Conservation (phyloP, 2,797 vertebrate species). For the Macroramphosus scolopax region DNA sequence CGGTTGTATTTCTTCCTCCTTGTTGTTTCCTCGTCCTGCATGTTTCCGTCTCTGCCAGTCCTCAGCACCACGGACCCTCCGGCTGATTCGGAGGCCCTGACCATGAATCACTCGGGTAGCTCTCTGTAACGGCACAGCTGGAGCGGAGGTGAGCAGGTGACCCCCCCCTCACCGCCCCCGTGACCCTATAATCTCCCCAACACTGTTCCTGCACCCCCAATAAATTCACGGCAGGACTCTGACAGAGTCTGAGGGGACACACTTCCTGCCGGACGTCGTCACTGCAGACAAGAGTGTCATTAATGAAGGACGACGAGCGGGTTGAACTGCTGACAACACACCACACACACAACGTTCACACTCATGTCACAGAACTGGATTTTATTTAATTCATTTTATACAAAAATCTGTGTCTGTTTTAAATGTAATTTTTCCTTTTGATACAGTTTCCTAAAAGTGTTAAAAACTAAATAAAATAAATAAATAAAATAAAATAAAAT, state of each 20-base stretch:
- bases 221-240: conserved; percentile 49
- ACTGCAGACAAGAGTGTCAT: background rate
- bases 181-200: conserved; percentile 24
- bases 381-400: too few species aligned
- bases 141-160: conserved; percentile 52
- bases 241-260: conserved; percentile 26
- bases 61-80: conserved; percentile 56
- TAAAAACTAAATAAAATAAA: too few species aligned
- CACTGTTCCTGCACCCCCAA: conserved; percentile 8
- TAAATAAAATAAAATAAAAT: too few species aligned
- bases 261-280: conserved; percentile 42
- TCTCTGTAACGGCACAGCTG: conserved; percentile 29
- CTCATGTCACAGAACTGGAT: too few species aligned
- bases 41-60: conserved; percentile 53
- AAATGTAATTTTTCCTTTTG: too few species aligned
- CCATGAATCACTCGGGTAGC: conserved; percentile 53
- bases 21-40: conserved; percentile 32
- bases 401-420: too few species aligned
- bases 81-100: conserved; percentile 19
- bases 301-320: conserved; percentile 9
- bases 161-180: conserved; percentile 17
- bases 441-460: too few species aligned
- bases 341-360: too few species aligned
- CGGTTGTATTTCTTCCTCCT: conserved; percentile 51
- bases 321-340: too few species aligned